Evolutionary conservation across 1,140 invertebrate species (phyloP).

Genomic region (Aphis gossypii): DNA sequence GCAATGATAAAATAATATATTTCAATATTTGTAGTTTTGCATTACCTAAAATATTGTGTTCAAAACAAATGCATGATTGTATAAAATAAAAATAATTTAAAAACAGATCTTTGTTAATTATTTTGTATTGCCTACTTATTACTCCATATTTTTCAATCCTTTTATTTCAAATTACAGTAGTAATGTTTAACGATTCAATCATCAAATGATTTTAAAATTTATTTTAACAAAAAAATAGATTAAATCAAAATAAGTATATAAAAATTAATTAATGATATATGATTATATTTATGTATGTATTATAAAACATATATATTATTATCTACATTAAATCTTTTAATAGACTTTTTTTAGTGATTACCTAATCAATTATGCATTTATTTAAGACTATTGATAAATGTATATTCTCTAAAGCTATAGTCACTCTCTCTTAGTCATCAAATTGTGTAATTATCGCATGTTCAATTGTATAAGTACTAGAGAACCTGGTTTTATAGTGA

Average conservation of each 20-base stretch:
- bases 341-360: background rate
- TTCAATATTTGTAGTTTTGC: background rate
- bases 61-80: conserved; percentile 29
- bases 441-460: conserved; percentile 94
- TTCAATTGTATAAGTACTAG: too few relatives aligned
- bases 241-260: background rate
- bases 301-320: too few relatives aligned
- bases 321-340: background rate
- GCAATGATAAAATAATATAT: background rate
- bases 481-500: conserved; percentile 64
- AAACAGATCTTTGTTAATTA: background rate
- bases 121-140: background rate
- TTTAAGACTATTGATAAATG: conserved; percentile 92
- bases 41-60: conserved; percentile 21
- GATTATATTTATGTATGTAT: background rate
- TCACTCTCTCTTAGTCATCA: conserved; percentile 95
- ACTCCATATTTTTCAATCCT: background rate
- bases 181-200: background rate
- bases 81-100: conserved; percentile 32
- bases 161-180: background rate
- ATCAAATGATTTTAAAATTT: background rate
- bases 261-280: background rate
- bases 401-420: conserved; percentile 64
- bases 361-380: conserved; percentile 74
- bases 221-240: background rate